Evolutionary conservation across 1,140 invertebrate species (phyloP), one percentile per base, ranked within the genome.

Genomic region (Parapsyche elsis): DNA sequence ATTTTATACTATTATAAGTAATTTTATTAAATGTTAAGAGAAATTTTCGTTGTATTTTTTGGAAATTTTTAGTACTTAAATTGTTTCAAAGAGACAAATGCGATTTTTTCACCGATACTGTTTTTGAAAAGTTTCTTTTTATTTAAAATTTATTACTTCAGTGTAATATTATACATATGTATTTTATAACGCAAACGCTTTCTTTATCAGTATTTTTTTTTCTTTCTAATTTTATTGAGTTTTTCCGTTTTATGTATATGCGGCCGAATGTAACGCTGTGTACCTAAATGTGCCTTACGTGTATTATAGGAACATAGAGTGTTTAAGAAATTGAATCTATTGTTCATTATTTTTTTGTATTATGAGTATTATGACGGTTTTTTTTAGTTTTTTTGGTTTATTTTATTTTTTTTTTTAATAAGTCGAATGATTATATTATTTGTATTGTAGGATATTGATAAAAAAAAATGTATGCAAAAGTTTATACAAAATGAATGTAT

Each of bases 211-310:
- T 38, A 38, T 38, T 38, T 38, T 38, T 38, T 38, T n/a, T n/a
- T 46, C 45, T 46, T 46, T 46, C 45, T 46, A 7, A 12, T 53
- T 53, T 53, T 53, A 12, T 53, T 53, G 7, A 38, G 30, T 10
- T 53, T 53, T 53, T 61, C n/a, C n/a, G n/a, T 21, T 67, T 67
- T 67, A 26, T 24, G n/a, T 67, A 61, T 61, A 19, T 61, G 57
- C 21, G 57, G 57, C 57, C 9, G 53, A 57, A 74, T 61, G 38
- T 73, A 77, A 77, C 19, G 75, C 59, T 77, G 57, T 77, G 75
- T 77, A 77, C 75, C 75, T 77, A 77, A 77, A 77, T 64, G 75
- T 77, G 75, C 75, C 75, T 77, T 77, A 77, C 10, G 26, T 77
- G 75, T 77, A 77, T 77, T 12, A 77, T 64, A 77, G n/a, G 24